These are phyloP conservation scores for Ispidina lecontei DNA, from an alignment of 2,797 vertebrate species.

Conservation along the genomic window DNA sequence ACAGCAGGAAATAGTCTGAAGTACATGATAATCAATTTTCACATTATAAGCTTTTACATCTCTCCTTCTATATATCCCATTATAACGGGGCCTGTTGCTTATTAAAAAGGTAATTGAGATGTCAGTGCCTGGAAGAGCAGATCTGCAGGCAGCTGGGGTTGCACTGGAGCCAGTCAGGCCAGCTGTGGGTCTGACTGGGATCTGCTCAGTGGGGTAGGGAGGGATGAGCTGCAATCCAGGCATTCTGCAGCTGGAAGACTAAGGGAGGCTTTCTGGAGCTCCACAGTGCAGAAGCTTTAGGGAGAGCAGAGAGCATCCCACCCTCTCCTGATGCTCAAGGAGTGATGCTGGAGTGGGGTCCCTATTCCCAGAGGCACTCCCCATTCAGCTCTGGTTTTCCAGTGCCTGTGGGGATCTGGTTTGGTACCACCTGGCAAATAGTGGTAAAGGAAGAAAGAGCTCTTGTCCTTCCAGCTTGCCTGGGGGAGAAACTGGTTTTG, in stretches of 20 bases:
- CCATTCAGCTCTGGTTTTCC: not conserved
- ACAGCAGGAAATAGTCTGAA: slow-evolving; percentile 61
- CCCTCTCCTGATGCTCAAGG: not conserved
- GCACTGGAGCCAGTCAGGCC: not conserved
- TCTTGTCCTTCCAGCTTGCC: not conserved
- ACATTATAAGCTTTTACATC: slow-evolving; percentile 62
- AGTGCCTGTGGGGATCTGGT: not conserved
- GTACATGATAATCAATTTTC: slow-evolving; percentile 69
- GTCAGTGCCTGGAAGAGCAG: slow-evolving; percentile 26
- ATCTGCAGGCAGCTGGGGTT: slow-evolving; percentile 2
- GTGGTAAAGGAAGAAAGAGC: not conserved
- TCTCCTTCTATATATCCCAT: slow-evolving; percentile 53
- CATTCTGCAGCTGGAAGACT: not conserved
- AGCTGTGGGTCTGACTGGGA: not conserved
- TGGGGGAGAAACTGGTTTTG: not conserved
- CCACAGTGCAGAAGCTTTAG: not conserved
- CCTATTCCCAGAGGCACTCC: not conserved
- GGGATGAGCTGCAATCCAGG: not conserved
- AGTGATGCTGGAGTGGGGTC: not conserved
- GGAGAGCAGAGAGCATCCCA: not conserved
- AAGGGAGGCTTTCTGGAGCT: not conserved
- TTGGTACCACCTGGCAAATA: not conserved
- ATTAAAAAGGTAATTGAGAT: slow-evolving; percentile 66
- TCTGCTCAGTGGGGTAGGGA: not conserved
- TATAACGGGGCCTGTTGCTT: slow-evolving; percentile 43